Evolutionary conservation across 2,888 invertebrate genomes (phyloP).

Genomic region (Amphipyra tragopoginis): DNA sequence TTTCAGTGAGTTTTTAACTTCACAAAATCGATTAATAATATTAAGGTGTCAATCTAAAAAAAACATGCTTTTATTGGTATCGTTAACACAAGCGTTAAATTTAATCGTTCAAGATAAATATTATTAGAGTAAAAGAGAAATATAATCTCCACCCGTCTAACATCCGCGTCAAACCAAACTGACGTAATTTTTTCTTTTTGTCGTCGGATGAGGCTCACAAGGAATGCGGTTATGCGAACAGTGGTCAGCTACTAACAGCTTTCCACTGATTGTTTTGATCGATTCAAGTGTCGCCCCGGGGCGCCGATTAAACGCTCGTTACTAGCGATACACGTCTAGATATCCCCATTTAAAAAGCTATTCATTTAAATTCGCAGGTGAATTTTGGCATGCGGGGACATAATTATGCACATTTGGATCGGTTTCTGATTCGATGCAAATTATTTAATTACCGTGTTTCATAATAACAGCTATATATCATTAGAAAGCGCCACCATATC

Average conservation of each 20-base stretch:
- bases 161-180: conserved; percentile 33
- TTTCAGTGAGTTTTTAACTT: too few species aligned
- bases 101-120: conserved; percentile 18
- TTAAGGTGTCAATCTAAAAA: neutral
- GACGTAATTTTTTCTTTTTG: conserved; percentile 67
- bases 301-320: conserved; percentile 72
- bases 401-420: conserved; percentile 39
- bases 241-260: conserved; percentile 68
- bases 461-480: conserved; percentile 53
- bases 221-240: conserved; percentile 79
- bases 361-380: conserved; percentile 62
- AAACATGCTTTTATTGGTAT: neutral
- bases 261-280: conserved; percentile 79
- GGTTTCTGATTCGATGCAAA: conserved; percentile 29
- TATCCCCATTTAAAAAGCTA: conserved; percentile 65
- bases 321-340: conserved; percentile 63
- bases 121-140: conserved; percentile 22
- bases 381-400: conserved; percentile 53
- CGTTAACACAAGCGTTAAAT: conserved; percentile 18
- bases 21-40: too few species aligned
- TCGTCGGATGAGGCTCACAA: conserved; percentile 60
- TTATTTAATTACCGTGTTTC: conserved; percentile 50
- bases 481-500: conserved; percentile 69
- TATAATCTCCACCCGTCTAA: conserved; percentile 23
- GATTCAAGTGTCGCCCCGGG: conserved; percentile 66